Evolutionary conservation across 2,113 vertebrate species (phyloP).

Genomic region (Panthera leo): DNA sequence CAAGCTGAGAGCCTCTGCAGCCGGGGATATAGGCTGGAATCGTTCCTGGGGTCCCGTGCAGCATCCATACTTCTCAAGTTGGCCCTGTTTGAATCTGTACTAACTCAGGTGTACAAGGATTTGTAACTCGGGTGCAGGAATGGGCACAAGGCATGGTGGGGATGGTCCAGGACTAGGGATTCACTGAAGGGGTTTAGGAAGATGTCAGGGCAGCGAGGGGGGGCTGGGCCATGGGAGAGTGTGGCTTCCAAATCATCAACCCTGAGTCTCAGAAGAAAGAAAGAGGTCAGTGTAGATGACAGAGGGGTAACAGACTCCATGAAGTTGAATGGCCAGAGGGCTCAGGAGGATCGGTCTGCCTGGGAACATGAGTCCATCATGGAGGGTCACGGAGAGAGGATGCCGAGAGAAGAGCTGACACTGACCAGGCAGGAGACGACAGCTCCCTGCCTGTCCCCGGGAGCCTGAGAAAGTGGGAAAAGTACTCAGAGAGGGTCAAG

Average conservation of each 20-base stretch:
- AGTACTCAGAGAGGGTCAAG: background rate
- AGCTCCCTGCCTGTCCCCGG: background rate
- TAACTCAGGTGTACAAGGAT: background rate
- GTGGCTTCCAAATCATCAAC: background rate
- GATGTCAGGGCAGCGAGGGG: too few relatives aligned
- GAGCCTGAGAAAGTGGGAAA: background rate
- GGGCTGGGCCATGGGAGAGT: background rate
- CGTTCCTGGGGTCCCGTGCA: background rate
- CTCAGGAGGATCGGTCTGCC: too few relatives aligned
- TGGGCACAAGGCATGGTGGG: background rate
- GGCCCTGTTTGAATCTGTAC: background rate
- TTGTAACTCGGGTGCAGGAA: background rate
- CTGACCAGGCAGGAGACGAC: background rate
- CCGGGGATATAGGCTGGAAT: background rate
- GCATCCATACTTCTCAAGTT: background rate
- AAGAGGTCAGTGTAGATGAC: background rate
- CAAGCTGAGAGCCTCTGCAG: background rate
- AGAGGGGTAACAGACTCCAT: background rate
- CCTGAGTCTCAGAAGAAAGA: fast-evolving
- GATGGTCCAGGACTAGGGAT: background rate
- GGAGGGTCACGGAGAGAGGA: background rate
- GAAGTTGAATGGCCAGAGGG: background rate
- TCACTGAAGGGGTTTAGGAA: background rate
- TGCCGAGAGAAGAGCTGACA: too few relatives aligned
- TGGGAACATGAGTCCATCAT: background rate